phyloP scores from a whole-genome alignment of 2,888 invertebrate genomes.

The Volucella inanis region DNA sequence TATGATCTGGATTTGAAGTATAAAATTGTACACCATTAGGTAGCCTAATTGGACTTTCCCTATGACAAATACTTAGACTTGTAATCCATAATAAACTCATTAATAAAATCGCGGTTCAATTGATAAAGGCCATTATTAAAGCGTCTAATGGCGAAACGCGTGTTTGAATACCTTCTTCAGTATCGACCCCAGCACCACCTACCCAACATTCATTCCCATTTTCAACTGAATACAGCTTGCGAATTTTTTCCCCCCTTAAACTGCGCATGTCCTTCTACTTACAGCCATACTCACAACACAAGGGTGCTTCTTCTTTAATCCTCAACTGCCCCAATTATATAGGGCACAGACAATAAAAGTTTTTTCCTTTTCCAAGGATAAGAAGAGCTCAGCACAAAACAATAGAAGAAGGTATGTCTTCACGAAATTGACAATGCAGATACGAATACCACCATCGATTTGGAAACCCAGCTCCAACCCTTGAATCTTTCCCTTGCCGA shows the following conservation, averaged over 20 bases:
- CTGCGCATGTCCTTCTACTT: constrained; percentile 53
- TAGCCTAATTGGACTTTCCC: background rate
- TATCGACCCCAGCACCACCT: constrained; percentile 57
- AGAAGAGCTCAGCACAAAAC: background rate
- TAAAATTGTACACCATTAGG: no score
- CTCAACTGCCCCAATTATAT: constrained; percentile 53
- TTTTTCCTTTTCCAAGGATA: constrained; percentile 21
- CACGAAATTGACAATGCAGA: constrained; percentile 50
- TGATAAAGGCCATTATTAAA: constrained; percentile 71
- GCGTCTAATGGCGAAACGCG: constrained; percentile 71
- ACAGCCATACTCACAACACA: background rate
- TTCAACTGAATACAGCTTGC: constrained; percentile 28
- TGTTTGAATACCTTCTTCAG: constrained; percentile 65
- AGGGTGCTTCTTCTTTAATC: constrained; percentile 37
- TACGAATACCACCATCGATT: background rate
- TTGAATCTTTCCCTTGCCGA: background rate
- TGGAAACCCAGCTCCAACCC: background rate
- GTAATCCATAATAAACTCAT: constrained; percentile 67
- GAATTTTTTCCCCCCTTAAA: constrained; percentile 29
- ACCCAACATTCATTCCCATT: constrained; percentile 16
- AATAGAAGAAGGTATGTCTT: constrained; percentile 31
- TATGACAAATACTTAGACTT: constrained; percentile 38
- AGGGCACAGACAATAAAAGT: constrained; percentile 51
- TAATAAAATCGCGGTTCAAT: constrained; percentile 71
- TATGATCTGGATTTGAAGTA: no score